These are phyloP conservation scores for Calliopsis andreniformis DNA, from an alignment of 1,140 invertebrate genomes.

Conservation along the genomic window DNA sequence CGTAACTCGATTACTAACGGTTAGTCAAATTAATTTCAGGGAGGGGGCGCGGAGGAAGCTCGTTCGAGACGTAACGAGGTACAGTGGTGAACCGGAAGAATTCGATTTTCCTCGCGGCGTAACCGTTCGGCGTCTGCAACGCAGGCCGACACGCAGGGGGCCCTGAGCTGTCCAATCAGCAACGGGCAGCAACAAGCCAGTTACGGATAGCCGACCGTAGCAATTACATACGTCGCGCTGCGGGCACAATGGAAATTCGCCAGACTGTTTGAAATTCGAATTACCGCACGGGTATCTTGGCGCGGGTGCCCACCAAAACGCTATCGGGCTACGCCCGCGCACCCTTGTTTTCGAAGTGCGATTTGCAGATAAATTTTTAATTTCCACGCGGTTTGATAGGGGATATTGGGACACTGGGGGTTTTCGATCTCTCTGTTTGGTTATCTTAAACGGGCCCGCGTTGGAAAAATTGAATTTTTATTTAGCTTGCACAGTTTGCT, in stretches of 20 bases:
- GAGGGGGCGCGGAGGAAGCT: slow-evolving; percentile 22
- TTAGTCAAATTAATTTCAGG: slow-evolving; percentile 30
- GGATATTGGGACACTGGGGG: background rate
- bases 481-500: no score
- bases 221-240: slow-evolving; percentile 75
- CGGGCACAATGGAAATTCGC: slow-evolving; percentile 77
- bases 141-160: slow-evolving; percentile 46
- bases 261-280: slow-evolving; percentile 79
- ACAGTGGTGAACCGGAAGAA: slow-evolving; percentile 58
- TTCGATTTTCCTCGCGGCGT: slow-evolving; percentile 46
- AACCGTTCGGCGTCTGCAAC: slow-evolving; percentile 55
- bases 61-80: slow-evolving; percentile 47
- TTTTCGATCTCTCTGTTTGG: background rate
- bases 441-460: no score
- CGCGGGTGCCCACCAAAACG: slow-evolving; percentile 49
- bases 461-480: no score
- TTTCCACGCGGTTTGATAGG: background rate
- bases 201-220: slow-evolving; percentile 73
- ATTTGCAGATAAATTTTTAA: slow-evolving; percentile 46
- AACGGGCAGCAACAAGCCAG: slow-evolving; percentile 71
- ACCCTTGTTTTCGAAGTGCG: background rate
- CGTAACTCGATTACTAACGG: slow-evolving; percentile 36
- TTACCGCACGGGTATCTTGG: slow-evolving; percentile 77
- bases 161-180: slow-evolving; percentile 64
- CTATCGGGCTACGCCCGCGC: background rate